Conservation (phyloP, 2,113 vertebrate species). For the Paradisaea rubra region DNA sequence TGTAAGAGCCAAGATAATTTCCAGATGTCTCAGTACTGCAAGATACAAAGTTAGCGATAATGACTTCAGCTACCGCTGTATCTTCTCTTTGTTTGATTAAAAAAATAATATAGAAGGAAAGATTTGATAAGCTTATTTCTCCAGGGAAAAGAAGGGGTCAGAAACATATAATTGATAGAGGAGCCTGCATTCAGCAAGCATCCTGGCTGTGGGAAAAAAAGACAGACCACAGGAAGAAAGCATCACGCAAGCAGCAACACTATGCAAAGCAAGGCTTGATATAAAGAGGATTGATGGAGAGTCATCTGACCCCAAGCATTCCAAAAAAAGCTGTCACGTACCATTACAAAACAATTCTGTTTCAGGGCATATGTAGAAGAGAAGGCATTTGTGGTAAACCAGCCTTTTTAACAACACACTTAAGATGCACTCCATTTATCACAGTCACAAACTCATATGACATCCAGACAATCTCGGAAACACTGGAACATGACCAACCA, state of each 20-base stretch:
- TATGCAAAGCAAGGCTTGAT: background rate
- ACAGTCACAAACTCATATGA: background rate
- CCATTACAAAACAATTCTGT: background rate
- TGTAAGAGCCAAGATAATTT: constrained; percentile 6
- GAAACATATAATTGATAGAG: background rate
- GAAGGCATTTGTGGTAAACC: background rate
- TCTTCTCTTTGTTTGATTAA: background rate
- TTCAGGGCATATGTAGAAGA: background rate
- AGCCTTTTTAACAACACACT: background rate
- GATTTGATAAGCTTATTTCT: constrained; percentile 28
- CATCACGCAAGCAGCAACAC: background rate
- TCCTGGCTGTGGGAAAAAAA: background rate
- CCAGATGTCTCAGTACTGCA: background rate
- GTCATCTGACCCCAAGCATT: background rate
- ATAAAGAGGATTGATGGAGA: background rate
- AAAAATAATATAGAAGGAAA: background rate
- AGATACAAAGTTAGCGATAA: background rate
- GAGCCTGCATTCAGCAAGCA: background rate
- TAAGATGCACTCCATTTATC: background rate
- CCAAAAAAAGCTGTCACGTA: background rate
- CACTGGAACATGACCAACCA: background rate
- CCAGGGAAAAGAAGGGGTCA: background rate
- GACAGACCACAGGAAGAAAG: background rate
- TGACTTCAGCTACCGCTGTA: background rate
- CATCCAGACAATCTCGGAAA: background rate